These are phyloP conservation scores for Marisa cornuarietis DNA, from an alignment of 1,140 invertebrate species.

Conservation along the genomic window DNA sequence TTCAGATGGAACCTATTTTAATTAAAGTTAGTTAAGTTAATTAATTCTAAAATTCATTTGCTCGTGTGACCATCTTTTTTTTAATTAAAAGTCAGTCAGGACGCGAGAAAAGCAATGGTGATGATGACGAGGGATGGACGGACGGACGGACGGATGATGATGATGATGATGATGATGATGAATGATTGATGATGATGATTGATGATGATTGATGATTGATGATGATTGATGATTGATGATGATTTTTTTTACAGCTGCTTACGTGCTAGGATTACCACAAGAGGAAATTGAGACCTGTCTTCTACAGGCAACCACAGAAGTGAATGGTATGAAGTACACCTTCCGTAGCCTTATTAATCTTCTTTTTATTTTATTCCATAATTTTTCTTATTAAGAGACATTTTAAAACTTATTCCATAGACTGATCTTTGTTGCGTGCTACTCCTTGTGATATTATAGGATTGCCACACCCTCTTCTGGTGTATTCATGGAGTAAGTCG, in stretches of 20 bases:
- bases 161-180: conserved; percentile 8
- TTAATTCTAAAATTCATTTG: not conserved
- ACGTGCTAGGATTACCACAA: not conserved
- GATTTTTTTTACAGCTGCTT: not conserved
- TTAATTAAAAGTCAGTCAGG: not conserved
- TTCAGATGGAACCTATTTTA: not conserved
- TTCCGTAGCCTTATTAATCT: not conserved
- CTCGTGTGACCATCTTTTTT: not conserved
- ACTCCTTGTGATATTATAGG: not conserved
- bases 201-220: not conserved
- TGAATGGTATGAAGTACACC: not conserved
- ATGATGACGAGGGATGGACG: too few relatives aligned
- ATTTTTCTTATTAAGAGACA: not conserved
- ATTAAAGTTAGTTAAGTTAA: not conserved
- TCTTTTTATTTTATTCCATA: not conserved
- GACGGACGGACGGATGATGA: too few relatives aligned
- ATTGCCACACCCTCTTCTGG: too few relatives aligned
- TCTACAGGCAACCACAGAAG: not conserved
- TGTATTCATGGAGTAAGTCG: too few relatives aligned
- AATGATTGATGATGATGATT: conserved; percentile 34
- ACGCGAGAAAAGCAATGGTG: not conserved
- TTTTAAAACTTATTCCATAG: not conserved
- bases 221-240: conserved; percentile 60
- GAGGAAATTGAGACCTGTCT: not conserved
- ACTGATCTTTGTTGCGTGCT: not conserved